Percentiles rank a stretch among this genome's conserved stretches.
These are phyloP conservation scores for Sitta carolinensis DNA, from an alignment of 2,797 vertebrate genomes.

Conservation along the genomic window DNA sequence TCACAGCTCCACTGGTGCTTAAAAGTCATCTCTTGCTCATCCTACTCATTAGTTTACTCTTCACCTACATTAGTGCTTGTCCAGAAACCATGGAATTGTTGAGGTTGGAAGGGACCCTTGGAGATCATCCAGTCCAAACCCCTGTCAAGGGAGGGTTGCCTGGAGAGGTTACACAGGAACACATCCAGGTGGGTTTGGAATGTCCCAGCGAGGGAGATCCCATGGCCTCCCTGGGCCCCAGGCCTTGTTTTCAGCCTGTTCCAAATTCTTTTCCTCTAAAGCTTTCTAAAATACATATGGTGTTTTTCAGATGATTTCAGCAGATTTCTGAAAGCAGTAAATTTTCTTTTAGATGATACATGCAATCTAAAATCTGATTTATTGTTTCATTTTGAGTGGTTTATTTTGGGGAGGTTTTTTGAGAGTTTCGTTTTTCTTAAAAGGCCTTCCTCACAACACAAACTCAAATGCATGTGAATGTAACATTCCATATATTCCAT, in stretches of 20 bases:
- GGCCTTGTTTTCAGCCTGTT: neutral
- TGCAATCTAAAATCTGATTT: neutral
- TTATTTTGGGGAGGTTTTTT: neutral
- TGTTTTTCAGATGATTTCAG: neutral
- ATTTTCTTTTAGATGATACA: neutral
- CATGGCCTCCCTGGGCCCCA: accelerated
- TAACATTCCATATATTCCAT: neutral
- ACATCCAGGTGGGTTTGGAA: neutral
- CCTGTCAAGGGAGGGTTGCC: neutral
- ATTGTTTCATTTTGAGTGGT: neutral
- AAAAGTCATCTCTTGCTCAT: neutral
- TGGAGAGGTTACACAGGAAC: neutral
- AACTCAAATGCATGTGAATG: accelerated
- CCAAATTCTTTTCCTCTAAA: neutral
- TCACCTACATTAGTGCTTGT: accelerated
- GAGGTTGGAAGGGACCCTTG: neutral
- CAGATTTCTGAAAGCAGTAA: neutral
- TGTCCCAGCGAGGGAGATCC: neutral
- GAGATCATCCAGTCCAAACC: too few species aligned
- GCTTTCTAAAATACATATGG: accelerated
- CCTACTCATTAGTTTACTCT: accelerated
- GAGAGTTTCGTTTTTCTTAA: neutral
- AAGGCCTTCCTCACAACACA: neutral
- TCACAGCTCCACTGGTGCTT: neutral
- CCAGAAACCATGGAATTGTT: neutral